These are phyloP conservation scores for Muscina levida DNA, from an alignment of 2,888 invertebrate genomes.

Conservation along the genomic window DNA sequence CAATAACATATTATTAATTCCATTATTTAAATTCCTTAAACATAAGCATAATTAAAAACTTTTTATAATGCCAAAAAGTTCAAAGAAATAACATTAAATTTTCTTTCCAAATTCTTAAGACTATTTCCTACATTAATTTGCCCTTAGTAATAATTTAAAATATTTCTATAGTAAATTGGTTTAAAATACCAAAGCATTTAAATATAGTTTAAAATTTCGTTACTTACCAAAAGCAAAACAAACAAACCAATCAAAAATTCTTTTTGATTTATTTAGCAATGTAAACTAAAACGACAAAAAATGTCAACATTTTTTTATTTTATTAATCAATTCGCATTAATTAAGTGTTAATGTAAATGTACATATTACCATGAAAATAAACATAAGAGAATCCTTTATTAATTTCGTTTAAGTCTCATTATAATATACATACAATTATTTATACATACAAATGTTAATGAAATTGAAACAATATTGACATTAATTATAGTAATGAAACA, in stretches of 20 bases:
- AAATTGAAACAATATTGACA: constrained; percentile 21
- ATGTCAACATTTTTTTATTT: constrained; percentile 17
- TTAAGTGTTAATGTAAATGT: constrained; percentile 45
- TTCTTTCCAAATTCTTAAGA: neutral
- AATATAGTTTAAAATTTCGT: neutral
- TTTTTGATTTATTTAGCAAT: too few relatives aligned
- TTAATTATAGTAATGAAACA: constrained; percentile 29
- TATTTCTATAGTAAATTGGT: constrained; percentile 1
- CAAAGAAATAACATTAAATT: neutral
- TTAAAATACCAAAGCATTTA: constrained; percentile 1
- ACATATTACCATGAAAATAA: constrained; percentile 18
- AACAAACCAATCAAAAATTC: constrained; percentile 31
- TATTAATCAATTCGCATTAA: neutral
- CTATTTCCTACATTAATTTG: too few relatives aligned
- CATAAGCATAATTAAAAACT: too few relatives aligned
- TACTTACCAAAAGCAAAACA: constrained; percentile 58
- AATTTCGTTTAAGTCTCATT: constrained; percentile 14
- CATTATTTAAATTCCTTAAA: too few relatives aligned
- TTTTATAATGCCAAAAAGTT: too few relatives aligned
- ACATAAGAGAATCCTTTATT: neutral
- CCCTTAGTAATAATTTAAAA: neutral
- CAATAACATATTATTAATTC: too few relatives aligned
- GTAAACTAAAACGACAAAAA: constrained; percentile 15
- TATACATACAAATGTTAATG: neutral
- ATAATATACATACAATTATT: constrained; percentile 30